A percentile compares a stretch with the other conserved stretches of the same genome.
These are phyloP conservation scores for Falco columbarius DNA, from an alignment of 2,797 vertebrate genomes.

Conservation along the genomic window DNA sequence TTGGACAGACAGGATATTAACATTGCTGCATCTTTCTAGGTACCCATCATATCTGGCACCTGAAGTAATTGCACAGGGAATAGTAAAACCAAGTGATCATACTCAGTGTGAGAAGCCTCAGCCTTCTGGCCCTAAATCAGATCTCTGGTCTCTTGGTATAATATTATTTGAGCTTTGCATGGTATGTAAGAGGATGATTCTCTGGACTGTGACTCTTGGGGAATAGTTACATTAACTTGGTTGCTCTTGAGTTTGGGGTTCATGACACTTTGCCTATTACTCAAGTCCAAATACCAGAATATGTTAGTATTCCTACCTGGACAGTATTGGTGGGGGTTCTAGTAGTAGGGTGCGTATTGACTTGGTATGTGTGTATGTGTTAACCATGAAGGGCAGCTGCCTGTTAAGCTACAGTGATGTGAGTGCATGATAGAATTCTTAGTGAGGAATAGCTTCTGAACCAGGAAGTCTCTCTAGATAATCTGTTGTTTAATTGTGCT, in stretches of 20 bases:
- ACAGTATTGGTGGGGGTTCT: background rate
- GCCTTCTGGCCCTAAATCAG: slow-evolving; percentile 93
- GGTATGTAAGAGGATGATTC: slow-evolving; percentile 80
- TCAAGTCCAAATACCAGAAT: background rate
- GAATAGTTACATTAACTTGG: background rate
- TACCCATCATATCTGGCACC: slow-evolving; percentile 96
- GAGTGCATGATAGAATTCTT: background rate
- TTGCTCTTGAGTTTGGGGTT: background rate
- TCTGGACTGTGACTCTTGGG: background rate
- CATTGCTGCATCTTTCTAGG: slow-evolving; percentile 73
- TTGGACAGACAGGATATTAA: background rate
- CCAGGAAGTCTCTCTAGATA: background rate
- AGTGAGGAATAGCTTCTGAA: background rate
- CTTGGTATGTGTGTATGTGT: background rate
- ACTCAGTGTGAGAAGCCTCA: slow-evolving; percentile 81
- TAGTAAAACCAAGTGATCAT: slow-evolving; percentile 84
- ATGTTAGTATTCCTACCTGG: background rate
- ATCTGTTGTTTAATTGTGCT: background rate
- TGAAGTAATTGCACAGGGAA: slow-evolving; percentile 94
- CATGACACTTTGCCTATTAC: background rate
- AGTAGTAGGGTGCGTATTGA: background rate
- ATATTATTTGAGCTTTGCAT: slow-evolving; percentile 94
- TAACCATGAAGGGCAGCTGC: background rate
- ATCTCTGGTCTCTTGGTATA: slow-evolving; percentile 95
- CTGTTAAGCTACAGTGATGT: background rate